A percentile compares a stretch with the other conserved stretches of the same genome.
phyloP scores from a whole-genome alignment of 1,140 invertebrate species.

The Meteorus sp. region DNA sequence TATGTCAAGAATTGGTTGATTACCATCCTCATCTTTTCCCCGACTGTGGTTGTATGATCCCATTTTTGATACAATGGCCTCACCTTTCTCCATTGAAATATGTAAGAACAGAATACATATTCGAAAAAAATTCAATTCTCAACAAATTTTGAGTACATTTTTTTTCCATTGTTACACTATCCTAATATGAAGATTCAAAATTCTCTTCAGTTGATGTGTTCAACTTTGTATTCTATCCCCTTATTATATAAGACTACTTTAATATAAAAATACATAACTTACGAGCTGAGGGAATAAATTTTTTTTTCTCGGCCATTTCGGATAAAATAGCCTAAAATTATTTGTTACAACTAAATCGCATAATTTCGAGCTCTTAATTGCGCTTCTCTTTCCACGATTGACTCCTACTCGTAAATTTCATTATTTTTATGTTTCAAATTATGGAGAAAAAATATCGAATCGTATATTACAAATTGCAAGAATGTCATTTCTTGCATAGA shows the following conservation, averaged over 20 bases:
- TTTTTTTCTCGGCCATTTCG: slow-evolving; percentile 40
- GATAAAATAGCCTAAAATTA: slow-evolving; percentile 55
- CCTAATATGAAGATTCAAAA: slow-evolving; percentile 23
- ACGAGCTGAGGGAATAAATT: slow-evolving; percentile 55
- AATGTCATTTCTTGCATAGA: slow-evolving; percentile 38
- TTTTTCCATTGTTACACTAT: slow-evolving; percentile 30
- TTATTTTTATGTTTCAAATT: slow-evolving; percentile 40
- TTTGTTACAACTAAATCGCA: slow-evolving; percentile 50
- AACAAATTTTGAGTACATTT: slow-evolving; percentile 32
- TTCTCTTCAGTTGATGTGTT: slow-evolving; percentile 27
- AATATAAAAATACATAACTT: slow-evolving; percentile 62
- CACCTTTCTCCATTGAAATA: slow-evolving; percentile 39
- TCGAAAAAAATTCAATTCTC: slow-evolving; percentile 44
- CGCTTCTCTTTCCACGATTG: slow-evolving; percentile 12
- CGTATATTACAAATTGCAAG: slow-evolving; percentile 29
- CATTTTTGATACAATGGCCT: slow-evolving; percentile 47
- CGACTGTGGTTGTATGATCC: slow-evolving; percentile 42
- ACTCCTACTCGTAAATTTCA: slow-evolving; percentile 9
- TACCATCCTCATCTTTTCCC: slow-evolving; percentile 34
- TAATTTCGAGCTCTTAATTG: slow-evolving; percentile 14
- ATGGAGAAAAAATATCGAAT: slow-evolving; percentile 42
- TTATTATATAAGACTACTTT: slow-evolving; percentile 55
- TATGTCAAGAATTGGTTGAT: no score
- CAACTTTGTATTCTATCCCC: slow-evolving; percentile 37
- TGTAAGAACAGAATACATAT: slow-evolving; percentile 52